Evolutionary conservation across 30 jellyfish, hydroid and myxozoan species (phyloP).

Genomic region (Turritopsis rubra): DNA sequence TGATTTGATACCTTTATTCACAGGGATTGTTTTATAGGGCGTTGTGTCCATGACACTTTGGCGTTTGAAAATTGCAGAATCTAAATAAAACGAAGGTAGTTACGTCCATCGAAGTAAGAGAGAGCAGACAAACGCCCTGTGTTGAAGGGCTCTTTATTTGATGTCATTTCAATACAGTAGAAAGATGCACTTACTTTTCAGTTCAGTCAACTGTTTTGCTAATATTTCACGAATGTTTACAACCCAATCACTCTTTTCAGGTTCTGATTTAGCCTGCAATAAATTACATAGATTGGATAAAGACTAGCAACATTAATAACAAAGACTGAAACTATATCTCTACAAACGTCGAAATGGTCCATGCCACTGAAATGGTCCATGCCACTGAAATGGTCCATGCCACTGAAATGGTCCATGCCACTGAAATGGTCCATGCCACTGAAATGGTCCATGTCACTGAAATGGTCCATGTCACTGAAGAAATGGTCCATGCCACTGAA

Average conservation of each 20-base stretch:
- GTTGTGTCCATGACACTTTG: constrained; percentile 2
- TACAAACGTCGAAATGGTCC: too few species aligned
- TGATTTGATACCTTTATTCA: constrained; percentile 8
- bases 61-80: constrained; percentile 10
- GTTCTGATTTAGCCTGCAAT: constrained; percentile 65
- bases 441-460: too few species aligned
- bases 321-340: too few species aligned
- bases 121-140: not conserved
- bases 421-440: too few species aligned
- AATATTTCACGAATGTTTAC: constrained; percentile 68
- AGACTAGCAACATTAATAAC: too few species aligned
- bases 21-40: not conserved
- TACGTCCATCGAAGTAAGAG: constrained; percentile 1
- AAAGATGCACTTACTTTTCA: constrained; percentile 46
- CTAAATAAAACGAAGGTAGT: not conserved
- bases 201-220: constrained; percentile 65
- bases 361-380: too few species aligned
- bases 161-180: too few species aligned
- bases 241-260: constrained; percentile 83
- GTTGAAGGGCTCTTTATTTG: constrained; percentile 12
- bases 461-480: too few species aligned
- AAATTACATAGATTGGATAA: not conserved
- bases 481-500: too few species aligned
- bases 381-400: too few species aligned
- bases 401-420: too few species aligned